Conservation (phyloP, 2,113 vertebrate genomes). For the Grus americana region DNA sequence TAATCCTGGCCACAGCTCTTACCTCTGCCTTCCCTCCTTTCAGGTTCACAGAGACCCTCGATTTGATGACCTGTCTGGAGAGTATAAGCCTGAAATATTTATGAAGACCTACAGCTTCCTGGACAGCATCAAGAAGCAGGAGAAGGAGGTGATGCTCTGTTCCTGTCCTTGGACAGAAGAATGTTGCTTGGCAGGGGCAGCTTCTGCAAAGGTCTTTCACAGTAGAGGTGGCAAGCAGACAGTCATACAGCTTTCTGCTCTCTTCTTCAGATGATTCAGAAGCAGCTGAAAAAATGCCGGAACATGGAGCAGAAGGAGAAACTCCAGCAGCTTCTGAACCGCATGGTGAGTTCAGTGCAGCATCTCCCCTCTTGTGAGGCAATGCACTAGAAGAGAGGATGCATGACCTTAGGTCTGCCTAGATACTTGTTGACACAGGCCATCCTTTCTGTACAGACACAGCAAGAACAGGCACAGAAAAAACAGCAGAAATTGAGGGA, state of each 20-base stretch:
- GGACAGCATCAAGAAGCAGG: constrained; percentile 77
- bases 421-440: not conserved
- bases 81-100: constrained; percentile 91
- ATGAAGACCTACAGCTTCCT: constrained; percentile 90
- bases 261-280: constrained; percentile 73
- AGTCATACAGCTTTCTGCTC: not conserved
- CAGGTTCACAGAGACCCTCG: constrained; percentile 87
- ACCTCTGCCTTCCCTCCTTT: not conserved
- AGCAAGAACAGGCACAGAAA: constrained; percentile 83
- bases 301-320: constrained; percentile 59
- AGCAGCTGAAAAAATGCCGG: constrained; percentile 72
- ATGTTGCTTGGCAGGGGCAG: not conserved
- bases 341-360: constrained; percentile 72
- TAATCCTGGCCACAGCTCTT: not conserved
- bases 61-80: constrained; percentile 95
- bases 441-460: constrained; percentile 73
- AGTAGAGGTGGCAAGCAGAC: not conserved
- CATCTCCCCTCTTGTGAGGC: not conserved
- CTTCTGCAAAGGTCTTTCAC: not conserved
- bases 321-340: constrained; percentile 72
- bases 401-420: not conserved
- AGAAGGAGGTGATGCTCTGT: constrained; percentile 79
- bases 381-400: not conserved
- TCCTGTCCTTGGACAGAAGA: not conserved
- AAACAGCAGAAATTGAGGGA: constrained; percentile 77